phyloP scores from a whole-genome alignment of 2,888 invertebrate species.

The Pachymerium ferrugineum region DNA sequence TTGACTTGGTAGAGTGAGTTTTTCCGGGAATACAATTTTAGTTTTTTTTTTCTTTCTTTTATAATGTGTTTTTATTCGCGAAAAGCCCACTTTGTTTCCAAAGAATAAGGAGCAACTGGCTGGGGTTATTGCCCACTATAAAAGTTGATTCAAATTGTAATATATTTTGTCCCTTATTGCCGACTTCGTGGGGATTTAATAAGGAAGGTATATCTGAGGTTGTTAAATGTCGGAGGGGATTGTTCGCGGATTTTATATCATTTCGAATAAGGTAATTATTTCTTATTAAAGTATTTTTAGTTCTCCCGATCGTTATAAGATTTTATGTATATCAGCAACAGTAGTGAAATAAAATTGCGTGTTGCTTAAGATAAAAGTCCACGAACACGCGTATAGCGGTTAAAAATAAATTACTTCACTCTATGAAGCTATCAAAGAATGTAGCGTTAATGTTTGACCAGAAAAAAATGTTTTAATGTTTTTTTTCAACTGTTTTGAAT shows the following conservation, averaged over 20 bases:
- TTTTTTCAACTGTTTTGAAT: too few species aligned
- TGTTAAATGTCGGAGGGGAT: neutral
- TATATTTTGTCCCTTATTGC: conserved; percentile 9
- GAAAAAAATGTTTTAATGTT: too few species aligned
- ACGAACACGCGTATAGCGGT: too few species aligned
- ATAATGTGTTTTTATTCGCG: neutral
- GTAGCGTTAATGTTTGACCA: too few species aligned
- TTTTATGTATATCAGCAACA: too few species aligned
- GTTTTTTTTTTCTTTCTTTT: neutral
- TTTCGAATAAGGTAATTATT: neutral
- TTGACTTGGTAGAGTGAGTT: neutral
- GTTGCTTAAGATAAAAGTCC: too few species aligned
- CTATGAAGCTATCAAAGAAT: too few species aligned
- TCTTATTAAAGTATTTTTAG: neutral
- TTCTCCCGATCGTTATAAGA: neutral
- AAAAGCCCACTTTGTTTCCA: conserved; percentile 1
- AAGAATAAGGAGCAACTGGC: neutral
- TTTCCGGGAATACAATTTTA: neutral
- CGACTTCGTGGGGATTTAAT: neutral
- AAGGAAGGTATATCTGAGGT: neutral
- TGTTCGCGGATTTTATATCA: neutral
- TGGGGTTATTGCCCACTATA: conserved; percentile 4
- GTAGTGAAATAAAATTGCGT: too few species aligned
- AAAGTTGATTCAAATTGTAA: conserved; percentile 22
- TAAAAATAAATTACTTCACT: too few species aligned